Evolutionary conservation across 2,888 invertebrate species (phyloP), one percentile per base, ranked within the genome.

Genomic region (Limnephilus marmoratus): DNA sequence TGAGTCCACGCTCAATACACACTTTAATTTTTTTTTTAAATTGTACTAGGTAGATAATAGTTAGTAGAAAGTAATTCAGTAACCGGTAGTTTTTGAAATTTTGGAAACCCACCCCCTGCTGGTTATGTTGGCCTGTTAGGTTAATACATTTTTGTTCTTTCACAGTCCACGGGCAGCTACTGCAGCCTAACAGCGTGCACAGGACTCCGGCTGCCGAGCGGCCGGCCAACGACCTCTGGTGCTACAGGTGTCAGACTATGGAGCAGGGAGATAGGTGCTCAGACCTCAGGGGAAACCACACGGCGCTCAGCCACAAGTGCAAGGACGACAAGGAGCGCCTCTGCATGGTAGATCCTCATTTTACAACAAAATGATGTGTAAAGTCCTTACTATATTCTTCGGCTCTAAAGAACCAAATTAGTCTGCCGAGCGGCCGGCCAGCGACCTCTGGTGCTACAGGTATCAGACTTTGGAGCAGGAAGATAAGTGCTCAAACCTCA

Each of bases 201-300:
- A 97, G 97, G 94, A 98, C 98, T 0, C 97, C 97, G 93, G 98
- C 97, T 81, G 98, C 98, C 41, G 97, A 97, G 49, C 97, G 98
- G 94, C 97, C 97, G 94, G 97, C 97, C 94, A 98, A 98, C 95
- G 98, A 98, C 95, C 96, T 98, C 91, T 98, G 97, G 97, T 98
- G 98, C 95, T 98, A 98, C 95, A 96, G 97, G 94, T 98, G 98
- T 95, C 97, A 98, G 94, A 98, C 98, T 0, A 97, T 98, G 96
- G 97, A 97, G 11, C 97, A 97, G 81, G 98, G 97, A 11, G 97
- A 97, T 93, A 96, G 96, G 89, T 98, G 98, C 94, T 96, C 97
- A 7, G 97, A 97, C 94, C 95, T 98, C 24, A 95, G 96, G 0
- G 97, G 96, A 91, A 97, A 97, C 94, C 96, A 97, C 94, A 96